These are phyloP conservation scores for Meteorus sp. DNA, from an alignment of 1,140 invertebrate genomes.

Conservation along the genomic window DNA sequence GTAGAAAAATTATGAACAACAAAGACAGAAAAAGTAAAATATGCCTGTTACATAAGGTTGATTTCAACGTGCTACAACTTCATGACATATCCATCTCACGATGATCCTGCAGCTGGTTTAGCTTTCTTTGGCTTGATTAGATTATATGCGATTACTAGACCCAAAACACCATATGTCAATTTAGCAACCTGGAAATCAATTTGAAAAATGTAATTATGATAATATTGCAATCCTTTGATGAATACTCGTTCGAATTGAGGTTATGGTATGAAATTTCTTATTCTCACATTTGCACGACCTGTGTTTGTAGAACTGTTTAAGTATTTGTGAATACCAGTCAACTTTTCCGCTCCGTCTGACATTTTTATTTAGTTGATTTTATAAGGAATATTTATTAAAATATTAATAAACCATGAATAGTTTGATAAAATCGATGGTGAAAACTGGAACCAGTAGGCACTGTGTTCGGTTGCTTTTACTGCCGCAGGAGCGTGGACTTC, in stretches of 20 bases:
- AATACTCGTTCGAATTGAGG: not conserved
- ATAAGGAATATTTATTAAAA: no score
- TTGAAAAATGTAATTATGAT: not conserved
- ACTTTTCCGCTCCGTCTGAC: slow-evolving; percentile 18
- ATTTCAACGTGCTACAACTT: slow-evolving; percentile 12
- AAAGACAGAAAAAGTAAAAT: slow-evolving; percentile 18
- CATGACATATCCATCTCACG: slow-evolving; percentile 7
- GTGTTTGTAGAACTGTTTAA: slow-evolving; percentile 12
- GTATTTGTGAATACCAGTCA: slow-evolving; percentile 21
- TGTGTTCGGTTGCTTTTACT: no score
- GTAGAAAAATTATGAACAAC: no score
- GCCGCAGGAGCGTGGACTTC: no score
- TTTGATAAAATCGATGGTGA: no score
- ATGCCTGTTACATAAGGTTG: slow-evolving; percentile 26
- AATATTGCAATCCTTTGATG: not conserved
- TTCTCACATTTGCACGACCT: slow-evolving; percentile 21
- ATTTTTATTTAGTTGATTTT: no score
- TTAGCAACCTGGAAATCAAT: slow-evolving; percentile 7
- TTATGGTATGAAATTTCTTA: not conserved
- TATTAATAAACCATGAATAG: no score
- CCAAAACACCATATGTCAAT: slow-evolving; percentile 12
- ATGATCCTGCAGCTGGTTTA: not conserved
- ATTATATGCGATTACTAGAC: slow-evolving; percentile 12
- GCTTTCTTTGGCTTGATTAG: slow-evolving; percentile 20
- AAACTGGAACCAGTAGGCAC: no score